phyloP scores from a whole-genome alignment of 2,888 invertebrate genomes.

The Gisinianus flammeolus region DNA sequence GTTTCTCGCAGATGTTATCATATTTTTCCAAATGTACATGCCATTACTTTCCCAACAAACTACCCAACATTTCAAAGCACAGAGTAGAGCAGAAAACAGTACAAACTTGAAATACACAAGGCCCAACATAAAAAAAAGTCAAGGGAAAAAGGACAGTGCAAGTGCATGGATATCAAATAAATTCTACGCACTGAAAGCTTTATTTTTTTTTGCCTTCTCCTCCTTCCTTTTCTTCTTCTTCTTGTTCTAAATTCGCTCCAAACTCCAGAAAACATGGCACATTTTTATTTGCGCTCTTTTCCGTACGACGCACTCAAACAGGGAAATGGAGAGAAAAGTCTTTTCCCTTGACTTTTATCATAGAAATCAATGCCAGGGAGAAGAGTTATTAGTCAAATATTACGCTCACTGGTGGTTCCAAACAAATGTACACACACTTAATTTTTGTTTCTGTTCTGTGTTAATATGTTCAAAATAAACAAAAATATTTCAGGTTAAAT shows the following conservation, averaged over 20 bases:
- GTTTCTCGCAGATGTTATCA: conserved; percentile 10
- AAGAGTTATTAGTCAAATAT: not conserved
- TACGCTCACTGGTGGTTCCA: too few species aligned
- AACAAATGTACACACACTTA: too few species aligned
- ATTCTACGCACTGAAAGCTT: conserved; percentile 1
- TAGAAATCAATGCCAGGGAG: not conserved
- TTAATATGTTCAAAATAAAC: too few species aligned
- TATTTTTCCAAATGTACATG: conserved; percentile 6
- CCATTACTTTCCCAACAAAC: not conserved
- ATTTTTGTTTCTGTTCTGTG: too few species aligned
- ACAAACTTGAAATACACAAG: not conserved
- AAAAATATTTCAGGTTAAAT: too few species aligned
- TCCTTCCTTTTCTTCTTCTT: not conserved
- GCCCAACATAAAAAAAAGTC: not conserved
- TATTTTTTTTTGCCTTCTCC: not conserved
- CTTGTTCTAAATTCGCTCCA: not conserved
- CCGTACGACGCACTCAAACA: too few species aligned
- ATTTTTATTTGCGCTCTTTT: too few species aligned
- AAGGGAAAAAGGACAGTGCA: not conserved
- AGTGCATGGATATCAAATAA: not conserved
- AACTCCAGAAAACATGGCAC: too few species aligned
- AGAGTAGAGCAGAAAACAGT: not conserved
- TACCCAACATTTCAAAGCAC: not conserved
- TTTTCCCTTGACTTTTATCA: not conserved
- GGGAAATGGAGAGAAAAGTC: too few species aligned